Evolutionary conservation across 2,113 vertebrate species (phyloP), one percentile per base, ranked within the genome.

Genomic region (Callopanchax toddi): DNA sequence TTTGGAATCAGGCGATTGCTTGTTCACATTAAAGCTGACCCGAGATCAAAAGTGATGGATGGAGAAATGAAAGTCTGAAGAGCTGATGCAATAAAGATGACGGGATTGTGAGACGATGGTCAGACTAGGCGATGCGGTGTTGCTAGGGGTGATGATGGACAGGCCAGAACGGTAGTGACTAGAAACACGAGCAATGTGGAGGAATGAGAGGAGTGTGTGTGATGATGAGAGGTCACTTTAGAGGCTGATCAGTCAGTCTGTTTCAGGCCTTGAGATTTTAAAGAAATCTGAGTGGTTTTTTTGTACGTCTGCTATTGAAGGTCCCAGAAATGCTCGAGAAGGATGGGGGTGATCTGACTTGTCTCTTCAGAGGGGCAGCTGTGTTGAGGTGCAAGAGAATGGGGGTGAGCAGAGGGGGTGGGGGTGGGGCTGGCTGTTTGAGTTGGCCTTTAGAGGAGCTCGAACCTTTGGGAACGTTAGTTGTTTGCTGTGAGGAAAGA

Each of bases 401-500:
- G 15, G 49, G 50, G 26, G n/a, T 43, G 40, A 26, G 18, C n/a
- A n/a, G n/a, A n/a, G n/a, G n/a, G n/a, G n/a, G n/a, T n/a, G 50
- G 50, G 50, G 26, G 5, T 18, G 63, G 51, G 44, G 2, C 4
- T 60, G 75, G 57, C 57, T 81, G 61, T 67, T 61, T 71, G 76
- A 71, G 64, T 73, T 65, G 66, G 71, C 84, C 71, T 79, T 84
- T 71, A 77, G n/a, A 68, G 54, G 67, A 68, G 32, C 77, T 8
- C n/a, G 58, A 77, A 67, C 48, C 63, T 44, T 81, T 73, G 79
- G 69, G 71, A 80, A 64, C 61, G 52, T 70, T 58, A 78, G 67
- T 56, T 54, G 18, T 17, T 43, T 50, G 39, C n/a, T 3, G 20
- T 1, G 39, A 81, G 76, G 84, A 85, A 74, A 61, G 64, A 73